Evolutionary conservation across 2,113 vertebrate genomes (phyloP).

Genomic region (Platysternon megacephalum): DNA sequence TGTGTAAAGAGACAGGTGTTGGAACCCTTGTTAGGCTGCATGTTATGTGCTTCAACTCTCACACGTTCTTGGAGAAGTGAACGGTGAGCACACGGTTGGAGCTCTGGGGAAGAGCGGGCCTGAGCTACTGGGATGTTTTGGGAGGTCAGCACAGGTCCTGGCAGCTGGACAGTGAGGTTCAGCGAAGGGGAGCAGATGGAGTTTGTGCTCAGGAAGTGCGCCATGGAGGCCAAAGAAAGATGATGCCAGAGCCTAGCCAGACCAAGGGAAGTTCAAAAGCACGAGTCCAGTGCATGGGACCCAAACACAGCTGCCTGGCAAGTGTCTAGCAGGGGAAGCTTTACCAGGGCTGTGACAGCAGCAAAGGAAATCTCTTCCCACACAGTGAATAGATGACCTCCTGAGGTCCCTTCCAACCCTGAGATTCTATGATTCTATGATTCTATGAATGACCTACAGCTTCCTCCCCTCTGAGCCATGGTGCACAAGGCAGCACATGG

Average conservation of each 20-base stretch:
- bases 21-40: neutral
- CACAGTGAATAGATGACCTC: too few species aligned
- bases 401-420: too few species aligned
- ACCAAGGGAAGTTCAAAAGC: neutral
- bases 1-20: neutral
- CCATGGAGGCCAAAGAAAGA: neutral
- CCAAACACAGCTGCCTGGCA: neutral
- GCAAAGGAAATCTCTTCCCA: neutral
- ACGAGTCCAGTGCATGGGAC: too few species aligned
- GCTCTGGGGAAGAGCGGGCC: neutral
- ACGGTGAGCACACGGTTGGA: neutral
- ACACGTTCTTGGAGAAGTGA: neutral
- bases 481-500: neutral
- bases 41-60: neutral
- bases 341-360: neutral
- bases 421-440: too few species aligned
- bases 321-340: neutral
- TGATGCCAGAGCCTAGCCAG: neutral
- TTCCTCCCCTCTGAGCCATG: neutral
- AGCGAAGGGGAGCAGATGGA: neutral
- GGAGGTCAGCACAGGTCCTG: neutral
- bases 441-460: too few species aligned
- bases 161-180: neutral
- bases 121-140: neutral
- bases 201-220: neutral